These are phyloP conservation scores for Plestiodon gilberti DNA, from an alignment of 2,113 vertebrate genomes.

Conservation along the genomic window DNA sequence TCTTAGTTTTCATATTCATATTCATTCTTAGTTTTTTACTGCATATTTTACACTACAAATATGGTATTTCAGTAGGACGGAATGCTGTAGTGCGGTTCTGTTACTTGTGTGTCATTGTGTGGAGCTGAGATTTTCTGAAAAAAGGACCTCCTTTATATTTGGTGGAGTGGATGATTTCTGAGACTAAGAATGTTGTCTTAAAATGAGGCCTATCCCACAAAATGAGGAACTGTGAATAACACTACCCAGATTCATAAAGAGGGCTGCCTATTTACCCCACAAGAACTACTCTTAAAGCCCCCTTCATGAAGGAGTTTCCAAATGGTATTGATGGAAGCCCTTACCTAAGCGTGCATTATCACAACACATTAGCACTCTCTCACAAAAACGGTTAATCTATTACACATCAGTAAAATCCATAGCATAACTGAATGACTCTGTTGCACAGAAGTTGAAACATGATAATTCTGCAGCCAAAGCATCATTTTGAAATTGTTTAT, in stretches of 20 bases:
- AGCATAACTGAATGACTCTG: neutral
- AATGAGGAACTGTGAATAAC: neutral
- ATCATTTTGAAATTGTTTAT: constrained; percentile 48
- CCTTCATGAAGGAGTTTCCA: neutral
- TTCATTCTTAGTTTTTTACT: neutral
- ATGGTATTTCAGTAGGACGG: neutral
- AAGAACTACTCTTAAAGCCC: neutral
- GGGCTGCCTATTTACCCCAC: neutral
- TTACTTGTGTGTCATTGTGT: neutral
- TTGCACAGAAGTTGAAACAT: constrained; percentile 3
- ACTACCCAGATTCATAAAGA: neutral
- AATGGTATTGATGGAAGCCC: neutral
- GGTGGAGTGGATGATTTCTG: neutral
- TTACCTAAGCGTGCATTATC: neutral
- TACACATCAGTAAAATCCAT: neutral
- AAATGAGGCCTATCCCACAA: neutral
- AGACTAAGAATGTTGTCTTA: neutral
- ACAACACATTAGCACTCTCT: neutral
- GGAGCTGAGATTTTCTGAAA: neutral
- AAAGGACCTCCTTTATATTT: neutral
- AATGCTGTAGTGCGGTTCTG: neutral
- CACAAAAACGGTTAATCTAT: neutral
- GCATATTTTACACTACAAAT: neutral
- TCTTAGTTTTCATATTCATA: neutral
- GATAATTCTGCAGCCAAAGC: neutral